Evolutionary conservation across 2,888 invertebrate genomes (phyloP), one percentile per base, ranked within the genome.

Genomic region (Perizoma affinitatum): DNA sequence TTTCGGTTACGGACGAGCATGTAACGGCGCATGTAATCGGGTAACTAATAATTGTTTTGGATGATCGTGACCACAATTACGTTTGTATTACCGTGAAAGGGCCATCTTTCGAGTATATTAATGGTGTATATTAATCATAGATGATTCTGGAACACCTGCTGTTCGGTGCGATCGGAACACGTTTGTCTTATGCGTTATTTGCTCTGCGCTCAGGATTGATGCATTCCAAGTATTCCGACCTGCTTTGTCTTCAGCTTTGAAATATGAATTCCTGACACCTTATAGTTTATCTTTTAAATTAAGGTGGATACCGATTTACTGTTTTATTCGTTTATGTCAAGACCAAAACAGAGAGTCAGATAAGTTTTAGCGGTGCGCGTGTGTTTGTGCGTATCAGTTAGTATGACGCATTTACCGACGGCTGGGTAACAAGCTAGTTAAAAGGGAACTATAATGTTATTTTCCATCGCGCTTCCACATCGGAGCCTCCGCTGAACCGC

Each of bases 101-200:
- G 74, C 78, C 76, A 75, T 73, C 74, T 63, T 70, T 70, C 73
- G 72, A 69, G 69, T 59, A 76, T 86, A 88, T 88, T 89, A 87
- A 90, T 90, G 87, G 87, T 68, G 78, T 77, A 74, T 83, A 90
- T 91, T 87, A 85, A 90, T 92, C 91, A 89, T 82, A 84, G 80
- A 84, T 83, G 80, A 83, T 86, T 86, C 82, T 73, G 82, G 90
- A 83, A 88, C 92, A 88, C 91, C 92, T 88, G 91, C 91, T 90
- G 91, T 83, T 88, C 69, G 45, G 45, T 44, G 54, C 45, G 58
- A 51, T 49, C 66, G 58, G 53, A 57, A 52, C 84, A 81, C 84
- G 84, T 86, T 57, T 51, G 56, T 65, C 61, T 61, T 61, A 70
- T 71, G 69, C 68, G 48, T 60, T 73, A 70, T 74, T 76, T 73